phyloP scores from a whole-genome alignment of 2,888 invertebrate genomes.

The Drosophila koepferae region DNA sequence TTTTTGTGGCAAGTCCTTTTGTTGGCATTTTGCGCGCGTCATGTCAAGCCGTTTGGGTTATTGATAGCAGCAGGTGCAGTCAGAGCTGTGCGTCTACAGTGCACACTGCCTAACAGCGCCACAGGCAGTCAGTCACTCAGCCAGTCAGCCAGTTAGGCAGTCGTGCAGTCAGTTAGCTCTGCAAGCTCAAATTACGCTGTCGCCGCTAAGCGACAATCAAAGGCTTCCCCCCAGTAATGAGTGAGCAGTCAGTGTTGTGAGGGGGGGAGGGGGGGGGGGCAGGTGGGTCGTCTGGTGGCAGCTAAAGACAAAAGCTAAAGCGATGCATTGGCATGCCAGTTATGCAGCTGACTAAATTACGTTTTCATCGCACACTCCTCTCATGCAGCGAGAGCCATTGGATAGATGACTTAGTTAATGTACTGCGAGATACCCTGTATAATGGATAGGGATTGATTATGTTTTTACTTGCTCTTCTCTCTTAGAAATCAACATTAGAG shows the following conservation, averaged over 20 bases:
- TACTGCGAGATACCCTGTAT: neutral
- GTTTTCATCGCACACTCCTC: neutral
- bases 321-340: conserved; percentile 51
- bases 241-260: conserved; percentile 12
- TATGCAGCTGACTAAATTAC: conserved; percentile 37
- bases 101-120: conserved; percentile 17
- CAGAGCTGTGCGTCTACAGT: conserved; percentile 5
- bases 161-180: conserved; percentile 6
- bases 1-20: conserved; percentile 61
- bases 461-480: too few species aligned
- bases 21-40: conserved; percentile 55
- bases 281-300: neutral
- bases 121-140: conserved; percentile 1
- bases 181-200: conserved; percentile 53
- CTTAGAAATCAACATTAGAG: too few species aligned
- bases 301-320: conserved; percentile 31
- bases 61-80: conserved; percentile 70
- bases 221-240: conserved; percentile 56
- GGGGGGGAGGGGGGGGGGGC: neutral
- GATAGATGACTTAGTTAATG: neutral
- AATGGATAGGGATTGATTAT: neutral
- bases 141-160: neutral
- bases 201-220: conserved; percentile 55
- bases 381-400: neutral
- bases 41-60: conserved; percentile 64